A percentile compares a stretch with the other conserved stretches of the same genome.
Evolutionary conservation across 2,888 invertebrate genomes (phyloP).

Genomic region (Tetropium fuscum): DNA sequence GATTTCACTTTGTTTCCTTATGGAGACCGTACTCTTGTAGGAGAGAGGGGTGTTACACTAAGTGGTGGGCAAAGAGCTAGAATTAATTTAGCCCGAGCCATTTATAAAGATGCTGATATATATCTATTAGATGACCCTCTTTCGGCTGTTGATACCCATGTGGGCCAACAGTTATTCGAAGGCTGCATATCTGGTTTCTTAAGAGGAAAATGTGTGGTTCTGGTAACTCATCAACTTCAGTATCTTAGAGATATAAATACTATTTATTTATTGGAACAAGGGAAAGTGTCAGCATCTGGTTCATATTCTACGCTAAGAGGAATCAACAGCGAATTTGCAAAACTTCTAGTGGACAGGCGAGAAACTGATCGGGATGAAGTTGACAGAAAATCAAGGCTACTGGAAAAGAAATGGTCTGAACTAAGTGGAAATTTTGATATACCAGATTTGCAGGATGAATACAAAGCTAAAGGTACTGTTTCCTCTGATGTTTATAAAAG

Average conservation of each 20-base stretch:
- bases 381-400: slow-evolving; percentile 61
- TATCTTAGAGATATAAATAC: slow-evolving; percentile 70
- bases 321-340: slow-evolving; percentile 79
- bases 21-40: slow-evolving; percentile 85
- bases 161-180: slow-evolving; percentile 87
- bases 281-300: slow-evolving; percentile 71
- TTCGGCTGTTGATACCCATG: slow-evolving; percentile 89
- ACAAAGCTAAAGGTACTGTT: slow-evolving; percentile 71
- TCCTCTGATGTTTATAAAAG: slow-evolving; percentile 70
- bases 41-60: slow-evolving; percentile 77
- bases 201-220: slow-evolving; percentile 74
- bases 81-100: slow-evolving; percentile 85
- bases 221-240: slow-evolving; percentile 81
- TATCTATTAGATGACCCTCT: slow-evolving; percentile 90
- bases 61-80: slow-evolving; percentile 88
- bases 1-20: slow-evolving; percentile 81
- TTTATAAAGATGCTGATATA: slow-evolving; percentile 85
- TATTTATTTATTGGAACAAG: slow-evolving; percentile 70
- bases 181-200: slow-evolving; percentile 77
- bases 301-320: slow-evolving; percentile 77
- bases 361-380: slow-evolving; percentile 45
- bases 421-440: slow-evolving; percentile 20
- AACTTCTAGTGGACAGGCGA: slow-evolving; percentile 56
- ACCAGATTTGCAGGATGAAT: slow-evolving; percentile 68
- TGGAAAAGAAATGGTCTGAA: slow-evolving; percentile 21